Evolutionary conservation across 2,797 vertebrate species (phyloP), one percentile per base, ranked within the genome.

Genomic region (Syncerus caffer): DNA sequence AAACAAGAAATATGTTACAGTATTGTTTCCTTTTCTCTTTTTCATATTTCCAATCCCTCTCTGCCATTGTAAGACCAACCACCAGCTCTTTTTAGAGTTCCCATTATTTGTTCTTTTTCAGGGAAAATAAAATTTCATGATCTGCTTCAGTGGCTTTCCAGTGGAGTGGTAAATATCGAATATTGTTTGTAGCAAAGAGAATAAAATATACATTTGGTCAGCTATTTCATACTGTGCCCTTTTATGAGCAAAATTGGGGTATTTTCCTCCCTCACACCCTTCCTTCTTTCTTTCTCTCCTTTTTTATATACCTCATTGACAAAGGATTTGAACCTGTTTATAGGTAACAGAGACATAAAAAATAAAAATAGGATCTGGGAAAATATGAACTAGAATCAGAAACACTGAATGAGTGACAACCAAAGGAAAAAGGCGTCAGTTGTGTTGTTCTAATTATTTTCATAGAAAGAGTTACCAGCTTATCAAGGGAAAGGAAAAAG

Each of bases 111-210:
- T 82, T 67, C 17, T 85, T 90, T 88, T 93, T 34, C 74, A 62
- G n/a, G 38, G n/a, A 89, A 95, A 93, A 82, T 57, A 78, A 95
- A 95, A 89, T 27, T 60, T 82, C 29, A 62, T 67, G n/a, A 47
- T 78, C 55, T 50, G 53, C 34, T 78, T 92, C 47, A 34, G 62
- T 38, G n/a, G 47, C 19, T 96, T 91, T 85, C 50, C 47, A 80
- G 45, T 15, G 23, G 53, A 58, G 12, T 38, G n/a, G n/a, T n/a
- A 80, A 67, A 87, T 51, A 42, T 34, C 13, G 6, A 60, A 6
- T 85, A 21, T 47, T 13, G 14, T 83, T 47, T 79, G 4, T 84
- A 27, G 62, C 71, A 62, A 92, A 78, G 16, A 91, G 31, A 90
- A 45, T 58, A 3, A 62, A 85, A 74, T 62, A 27, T 79, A 62